Evolutionary conservation across 2,888 invertebrate species (phyloP), one percentile per base, ranked within the genome.

Genomic region (Andrena camellia): DNA sequence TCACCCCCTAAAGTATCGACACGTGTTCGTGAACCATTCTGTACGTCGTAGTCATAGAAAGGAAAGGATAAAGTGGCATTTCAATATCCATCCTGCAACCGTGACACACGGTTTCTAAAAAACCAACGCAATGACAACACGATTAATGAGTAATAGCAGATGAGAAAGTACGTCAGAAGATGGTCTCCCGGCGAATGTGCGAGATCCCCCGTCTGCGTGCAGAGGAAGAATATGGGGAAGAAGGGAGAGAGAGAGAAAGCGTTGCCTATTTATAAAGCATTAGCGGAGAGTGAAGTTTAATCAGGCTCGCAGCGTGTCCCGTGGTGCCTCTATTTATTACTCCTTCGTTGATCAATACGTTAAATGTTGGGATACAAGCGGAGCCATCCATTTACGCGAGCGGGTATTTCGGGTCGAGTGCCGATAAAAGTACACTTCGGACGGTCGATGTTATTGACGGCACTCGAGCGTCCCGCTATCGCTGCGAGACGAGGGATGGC

Each of bases 231-330:
- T 59, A 50, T 67, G 31, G 6, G 29, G 79, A 84, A 86, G 76
- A 82, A 35, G 8, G 20, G 67, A 35, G 42, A 35, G 59, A 26
- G 64, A 35, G 70, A 78, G 79, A 85, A 85, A 85, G 88, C 78
- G 81, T 73, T 75, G 73, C 78, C 89, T 91, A 89, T 90, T 90
- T 90, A 89, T 90, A 90, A 91, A 88, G 86, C 87, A 90, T 91
- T 88, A 88, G 84, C 85, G 85, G 84, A 86, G 90, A 91, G 88
- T 86, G 86, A 88, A 89, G 88, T 92, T 88, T 90, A 91, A 90
- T 91, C 89, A 89, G 84, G 86, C 88, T 86, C 84, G 78, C 85
- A 86, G 54, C 80, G 33, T 74, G 72, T 78, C 76, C 81, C 80
- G 76, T 63, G 71, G 71, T 83, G 66, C 72, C 87, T 82, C 88